Percentiles rank a stretch among this genome's conserved stretches.
Conservation (phyloP, 2,113 vertebrate genomes). For the Campylomormyrus numenius region DNA sequence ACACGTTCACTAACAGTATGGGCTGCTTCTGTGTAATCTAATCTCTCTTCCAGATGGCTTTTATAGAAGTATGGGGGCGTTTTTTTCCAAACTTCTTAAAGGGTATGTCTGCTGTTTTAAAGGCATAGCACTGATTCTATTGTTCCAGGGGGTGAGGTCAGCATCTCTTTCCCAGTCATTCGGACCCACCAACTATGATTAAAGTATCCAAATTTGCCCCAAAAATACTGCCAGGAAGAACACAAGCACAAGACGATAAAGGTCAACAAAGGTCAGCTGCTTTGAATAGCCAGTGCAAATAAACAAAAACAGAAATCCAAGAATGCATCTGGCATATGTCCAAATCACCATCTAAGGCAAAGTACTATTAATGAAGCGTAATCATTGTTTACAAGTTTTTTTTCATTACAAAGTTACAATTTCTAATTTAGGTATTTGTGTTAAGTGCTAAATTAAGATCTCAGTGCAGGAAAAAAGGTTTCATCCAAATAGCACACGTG, state of each 20-base stretch:
- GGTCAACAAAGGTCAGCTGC: background rate
- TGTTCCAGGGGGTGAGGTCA: conserved; percentile 27
- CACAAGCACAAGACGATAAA: background rate
- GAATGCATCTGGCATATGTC: background rate
- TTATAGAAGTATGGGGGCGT: conserved; percentile 39
- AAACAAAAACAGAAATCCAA: background rate
- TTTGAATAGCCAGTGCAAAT: background rate
- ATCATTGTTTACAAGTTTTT: background rate
- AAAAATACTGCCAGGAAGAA: conserved; percentile 14
- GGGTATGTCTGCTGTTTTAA: conserved; percentile 27
- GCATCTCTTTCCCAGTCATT: background rate
- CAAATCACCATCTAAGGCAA: background rate
- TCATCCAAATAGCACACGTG: background rate
- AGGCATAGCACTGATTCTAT: conserved; percentile 29
- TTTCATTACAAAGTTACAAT: background rate
- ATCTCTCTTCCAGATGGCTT: conserved; percentile 43
- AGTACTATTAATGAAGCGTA: background rate
- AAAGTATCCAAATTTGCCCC: conserved; percentile 18
- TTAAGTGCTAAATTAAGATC: background rate
- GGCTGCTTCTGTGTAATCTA: conserved; percentile 34
- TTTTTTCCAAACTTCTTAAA: conserved; percentile 38
- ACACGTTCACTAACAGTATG: conserved; percentile 21
- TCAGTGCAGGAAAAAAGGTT: background rate
- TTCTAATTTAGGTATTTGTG: background rate
- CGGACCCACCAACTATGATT: background rate